Conservation (phyloP, 2,888 invertebrate genomes). For the Callyntrura sp. region DNA sequence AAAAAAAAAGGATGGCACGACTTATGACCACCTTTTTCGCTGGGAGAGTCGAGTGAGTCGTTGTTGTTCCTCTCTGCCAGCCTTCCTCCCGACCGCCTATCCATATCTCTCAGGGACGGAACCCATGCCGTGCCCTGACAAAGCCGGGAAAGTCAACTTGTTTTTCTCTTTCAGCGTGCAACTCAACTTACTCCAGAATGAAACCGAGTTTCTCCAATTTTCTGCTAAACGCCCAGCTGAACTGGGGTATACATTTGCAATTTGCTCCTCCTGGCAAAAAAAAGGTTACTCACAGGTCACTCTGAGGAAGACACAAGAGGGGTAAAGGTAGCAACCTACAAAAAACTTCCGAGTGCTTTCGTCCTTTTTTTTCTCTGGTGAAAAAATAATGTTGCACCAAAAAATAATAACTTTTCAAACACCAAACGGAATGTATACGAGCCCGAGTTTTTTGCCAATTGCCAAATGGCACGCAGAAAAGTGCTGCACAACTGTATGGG, state of each 20-base stretch:
- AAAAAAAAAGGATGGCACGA: conserved; percentile 33
- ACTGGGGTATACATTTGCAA: not conserved
- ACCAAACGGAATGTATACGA: not conserved
- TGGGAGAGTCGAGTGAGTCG: not conserved
- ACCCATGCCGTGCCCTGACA: not conserved
- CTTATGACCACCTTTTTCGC: not conserved
- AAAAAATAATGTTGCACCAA: not conserved
- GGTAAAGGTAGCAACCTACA: not conserved
- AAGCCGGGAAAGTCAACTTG: not conserved
- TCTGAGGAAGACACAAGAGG: not conserved
- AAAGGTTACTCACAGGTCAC: conserved; percentile 39
- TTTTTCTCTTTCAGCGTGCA: too few relatives aligned
- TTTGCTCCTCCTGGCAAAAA: not conserved
- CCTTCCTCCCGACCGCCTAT: too few relatives aligned
- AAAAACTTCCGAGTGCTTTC: too few relatives aligned
- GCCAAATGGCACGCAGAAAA: conserved; percentile 37
- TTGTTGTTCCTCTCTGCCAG: too few relatives aligned
- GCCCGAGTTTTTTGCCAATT: conserved; percentile 16
- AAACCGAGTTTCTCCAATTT: not conserved
- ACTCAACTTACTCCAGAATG: too few relatives aligned
- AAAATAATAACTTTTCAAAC: not conserved
- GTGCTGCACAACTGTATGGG: too few relatives aligned
- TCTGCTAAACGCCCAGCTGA: not conserved
- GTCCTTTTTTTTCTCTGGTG: not conserved
- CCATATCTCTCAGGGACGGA: too few relatives aligned